Evolutionary conservation across 2,888 invertebrate species (phyloP), one percentile per base, ranked within the genome.

Genomic region (Patella caerulea): DNA sequence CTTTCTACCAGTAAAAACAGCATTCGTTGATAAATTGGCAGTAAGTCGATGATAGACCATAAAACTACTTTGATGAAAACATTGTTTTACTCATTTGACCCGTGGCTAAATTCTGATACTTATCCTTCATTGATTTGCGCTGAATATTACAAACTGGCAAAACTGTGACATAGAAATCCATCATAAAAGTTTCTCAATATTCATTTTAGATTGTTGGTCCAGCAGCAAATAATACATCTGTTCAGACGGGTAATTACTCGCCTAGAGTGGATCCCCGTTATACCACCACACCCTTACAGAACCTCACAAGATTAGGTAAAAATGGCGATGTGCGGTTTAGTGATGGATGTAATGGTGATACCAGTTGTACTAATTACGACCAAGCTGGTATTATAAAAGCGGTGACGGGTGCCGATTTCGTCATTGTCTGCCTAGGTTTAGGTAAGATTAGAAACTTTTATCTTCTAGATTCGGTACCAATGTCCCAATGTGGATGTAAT

Each of bases 371-470:
- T 2, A 75, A 82, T 19, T 89, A 89, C 80, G 77, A 84, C 5
- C 15, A 74, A 2, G 53, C 72, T 12, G 79, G 79, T 29, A 75
- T 89, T 7, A 80, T 80, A 71, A 72, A 72, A 19, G 87, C 86
- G 12, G 83, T 86, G 3, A 73, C 70, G 2, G 83, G 80, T 14
- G 79, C 86, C 15, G 82, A 87, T 45, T 73, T 86, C 4, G 83
- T 88, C 12, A 77, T 89, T 73, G 85, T 89, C 29, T 89, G 88
- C 81, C 84, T 90, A 12, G 90, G 90, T 29, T 86, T 86, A 79
- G 65, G 65, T 11, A 24, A 65, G 19, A 15, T 24, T 11, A 24
- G 14, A 15, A 14, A 14, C 11, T 19, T 56, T 12, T n/a, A 24
- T 70, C 11, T 3, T 17, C 19, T 52, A 34, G 34, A 34, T 34